Percentiles rank a stretch among this genome's conserved stretches.
These are phyloP conservation scores for Saccopteryx leptura DNA, from an alignment of 2,113 vertebrate genomes.

Conservation along the genomic window DNA sequence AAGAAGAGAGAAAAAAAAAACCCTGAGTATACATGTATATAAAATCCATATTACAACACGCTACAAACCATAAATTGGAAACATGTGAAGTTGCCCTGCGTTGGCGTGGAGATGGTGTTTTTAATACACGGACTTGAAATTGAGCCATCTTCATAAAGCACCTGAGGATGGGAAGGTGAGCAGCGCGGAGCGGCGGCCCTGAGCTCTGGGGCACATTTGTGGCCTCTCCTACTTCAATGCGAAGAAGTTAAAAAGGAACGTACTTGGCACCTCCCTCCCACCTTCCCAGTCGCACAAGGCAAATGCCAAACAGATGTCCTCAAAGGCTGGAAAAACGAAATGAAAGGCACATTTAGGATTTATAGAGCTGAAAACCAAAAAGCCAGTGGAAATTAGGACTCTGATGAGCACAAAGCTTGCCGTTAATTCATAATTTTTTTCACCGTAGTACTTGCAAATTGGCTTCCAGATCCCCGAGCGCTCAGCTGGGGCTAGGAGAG, in stretches of 20 bases:
- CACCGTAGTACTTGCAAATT: constrained; percentile 67
- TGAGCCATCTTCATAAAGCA: neutral
- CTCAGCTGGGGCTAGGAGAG: constrained; percentile 53
- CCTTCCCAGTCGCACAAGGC: constrained; percentile 76
- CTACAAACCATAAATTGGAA: constrained; percentile 60
- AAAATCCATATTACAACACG: constrained; percentile 5
- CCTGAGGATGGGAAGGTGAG: neutral
- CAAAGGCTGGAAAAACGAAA: constrained; percentile 88
- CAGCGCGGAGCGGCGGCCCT: constrained; percentile 63
- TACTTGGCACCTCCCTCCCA: constrained; percentile 53
- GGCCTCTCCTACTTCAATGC: constrained; percentile 78
- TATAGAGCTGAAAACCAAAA: constrained; percentile 86
- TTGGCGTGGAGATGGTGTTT: neutral
- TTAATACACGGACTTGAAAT: neutral
- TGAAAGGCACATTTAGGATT: constrained; percentile 88
- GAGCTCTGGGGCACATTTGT: constrained; percentile 6
- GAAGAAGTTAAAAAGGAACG: constrained; percentile 81
- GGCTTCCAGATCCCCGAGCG: constrained; percentile 60
- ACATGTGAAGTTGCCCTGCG: neutral
- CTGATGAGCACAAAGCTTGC: constrained; percentile 81
- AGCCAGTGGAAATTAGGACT: constrained; percentile 84
- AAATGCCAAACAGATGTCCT: constrained; percentile 91
- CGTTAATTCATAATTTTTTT: constrained; percentile 65
- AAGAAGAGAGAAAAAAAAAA: neutral
- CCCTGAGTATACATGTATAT: neutral